Conservation (phyloP, 2,888 invertebrate genomes). For the Spilarctia lutea region DNA sequence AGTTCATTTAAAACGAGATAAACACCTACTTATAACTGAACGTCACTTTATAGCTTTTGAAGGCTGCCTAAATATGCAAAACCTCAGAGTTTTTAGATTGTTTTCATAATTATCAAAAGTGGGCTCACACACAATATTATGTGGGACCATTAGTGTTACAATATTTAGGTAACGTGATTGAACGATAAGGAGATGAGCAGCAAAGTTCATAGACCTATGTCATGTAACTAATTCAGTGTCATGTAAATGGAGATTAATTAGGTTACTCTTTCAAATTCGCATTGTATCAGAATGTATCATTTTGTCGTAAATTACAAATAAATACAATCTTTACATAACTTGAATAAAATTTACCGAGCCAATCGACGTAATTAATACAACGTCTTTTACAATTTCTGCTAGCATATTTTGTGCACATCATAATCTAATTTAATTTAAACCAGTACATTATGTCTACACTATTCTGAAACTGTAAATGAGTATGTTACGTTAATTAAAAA, state of each 20-base stretch:
- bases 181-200: conserved; percentile 31
- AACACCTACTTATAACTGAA: conserved; percentile 31
- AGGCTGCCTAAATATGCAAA: conserved; percentile 51
- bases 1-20: conserved; percentile 43
- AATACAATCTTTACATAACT: not conserved
- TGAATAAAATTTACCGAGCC: not conserved
- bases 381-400: not conserved
- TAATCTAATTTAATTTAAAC: not conserved
- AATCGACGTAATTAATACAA: not conserved
- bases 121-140: conserved; percentile 70
- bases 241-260: conserved; percentile 29
- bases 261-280: conserved; percentile 37
- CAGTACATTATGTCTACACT: not conserved
- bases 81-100: conserved; percentile 44
- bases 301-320: conserved; percentile 27
- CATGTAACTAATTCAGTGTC: conserved; percentile 23
- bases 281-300: conserved; percentile 11
- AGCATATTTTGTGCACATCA: not conserved
- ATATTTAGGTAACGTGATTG: conserved; percentile 52
- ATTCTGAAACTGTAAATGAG: not conserved
- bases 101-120: conserved; percentile 52
- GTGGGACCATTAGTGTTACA: conserved; percentile 72
- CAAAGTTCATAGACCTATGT: conserved; percentile 28
- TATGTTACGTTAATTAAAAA: not conserved
- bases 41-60: conserved; percentile 29